A percentile compares a stretch with the other conserved stretches of the same genome.
Evolutionary conservation across 2,888 invertebrate genomes (phyloP).

Genomic region (Conchocele bisecta): DNA sequence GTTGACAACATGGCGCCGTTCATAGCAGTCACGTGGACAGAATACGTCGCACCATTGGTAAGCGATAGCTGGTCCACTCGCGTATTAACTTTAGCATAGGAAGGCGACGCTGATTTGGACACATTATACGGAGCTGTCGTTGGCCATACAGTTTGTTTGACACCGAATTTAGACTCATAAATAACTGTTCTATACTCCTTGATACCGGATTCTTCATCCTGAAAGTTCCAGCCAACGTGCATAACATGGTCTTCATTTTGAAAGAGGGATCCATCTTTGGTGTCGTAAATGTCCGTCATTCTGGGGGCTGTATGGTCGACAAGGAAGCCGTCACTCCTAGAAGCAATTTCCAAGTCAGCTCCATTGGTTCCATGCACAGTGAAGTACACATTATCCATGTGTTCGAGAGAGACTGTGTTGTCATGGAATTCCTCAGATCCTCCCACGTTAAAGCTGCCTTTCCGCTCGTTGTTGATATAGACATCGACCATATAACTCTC

Average conservation of each 20-base stretch:
- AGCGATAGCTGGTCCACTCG: constrained; percentile 35
- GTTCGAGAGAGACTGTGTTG: constrained; percentile 53
- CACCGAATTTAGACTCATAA: constrained; percentile 53
- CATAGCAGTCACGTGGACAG: constrained; percentile 62
- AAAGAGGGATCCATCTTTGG: constrained; percentile 26
- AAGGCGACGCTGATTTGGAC: constrained; percentile 6
- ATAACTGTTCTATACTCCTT: constrained; percentile 59
- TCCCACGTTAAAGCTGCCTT: constrained; percentile 50
- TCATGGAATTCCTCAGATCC: constrained; percentile 34
- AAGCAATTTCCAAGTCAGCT: constrained; percentile 48
- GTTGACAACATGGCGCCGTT: constrained; percentile 63
- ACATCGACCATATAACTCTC: constrained; percentile 56
- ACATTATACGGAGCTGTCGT: constrained; percentile 22
- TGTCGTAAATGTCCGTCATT: constrained; percentile 38
- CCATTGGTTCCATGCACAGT: constrained; percentile 65
- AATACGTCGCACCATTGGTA: constrained; percentile 60
- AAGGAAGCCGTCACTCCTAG: constrained; percentile 58
- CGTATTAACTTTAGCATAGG: constrained; percentile 9
- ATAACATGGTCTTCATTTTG: constrained; percentile 50
- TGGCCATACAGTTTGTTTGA: constrained; percentile 61
- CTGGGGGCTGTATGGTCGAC: constrained; percentile 71
- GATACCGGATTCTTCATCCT: constrained; percentile 64
- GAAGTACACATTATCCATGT: constrained; percentile 41
- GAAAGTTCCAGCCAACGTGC: constrained; percentile 58
- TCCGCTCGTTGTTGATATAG: constrained; percentile 54